A percentile compares a stretch with the other conserved stretches of the same genome.
Conservation (phyloP, 2,888 invertebrate species). For the Andrena trimmerana region DNA sequence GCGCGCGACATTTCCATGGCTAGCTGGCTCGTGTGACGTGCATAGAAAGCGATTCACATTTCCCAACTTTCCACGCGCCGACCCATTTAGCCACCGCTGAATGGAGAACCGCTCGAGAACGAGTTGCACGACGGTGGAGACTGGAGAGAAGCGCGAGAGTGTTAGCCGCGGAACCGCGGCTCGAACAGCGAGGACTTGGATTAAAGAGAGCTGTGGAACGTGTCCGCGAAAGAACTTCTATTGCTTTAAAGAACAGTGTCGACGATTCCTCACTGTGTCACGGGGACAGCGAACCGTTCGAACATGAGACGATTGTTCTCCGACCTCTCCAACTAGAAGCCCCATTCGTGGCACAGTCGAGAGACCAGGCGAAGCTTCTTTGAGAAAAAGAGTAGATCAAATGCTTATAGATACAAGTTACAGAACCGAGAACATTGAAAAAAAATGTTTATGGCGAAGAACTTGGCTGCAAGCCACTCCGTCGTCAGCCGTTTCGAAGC, state of each 20-base stretch:
- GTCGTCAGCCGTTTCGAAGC: no score
- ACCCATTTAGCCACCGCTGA: conserved; percentile 31
- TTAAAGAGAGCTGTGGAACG: conserved; percentile 12
- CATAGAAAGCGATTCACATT: conserved; percentile 37
- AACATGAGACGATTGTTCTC: background rate
- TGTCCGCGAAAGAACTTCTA: background rate
- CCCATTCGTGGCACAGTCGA: background rate
- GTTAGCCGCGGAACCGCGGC: conserved; percentile 12
- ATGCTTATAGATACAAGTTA: background rate
- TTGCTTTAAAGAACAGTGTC: conserved; percentile 2
- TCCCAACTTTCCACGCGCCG: conserved; percentile 28
- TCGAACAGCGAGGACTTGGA: conserved; percentile 33
- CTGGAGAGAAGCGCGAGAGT: conserved; percentile 4
- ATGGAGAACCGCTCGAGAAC: conserved; percentile 22
- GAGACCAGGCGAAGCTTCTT: background rate
- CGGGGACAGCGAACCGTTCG: conserved; percentile 6
- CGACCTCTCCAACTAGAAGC: background rate
- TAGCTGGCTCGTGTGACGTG: background rate
- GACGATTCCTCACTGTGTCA: conserved; percentile 16
- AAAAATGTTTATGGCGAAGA: background rate
- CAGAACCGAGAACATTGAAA: background rate
- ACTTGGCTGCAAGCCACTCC: conserved; percentile 32
- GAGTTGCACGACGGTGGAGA: conserved; percentile 21
- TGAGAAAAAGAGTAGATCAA: background rate
- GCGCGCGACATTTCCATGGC: background rate